These are phyloP conservation scores for Dasysyrphus tricinctus DNA, from an alignment of 2,888 invertebrate species.

Conservation along the genomic window DNA sequence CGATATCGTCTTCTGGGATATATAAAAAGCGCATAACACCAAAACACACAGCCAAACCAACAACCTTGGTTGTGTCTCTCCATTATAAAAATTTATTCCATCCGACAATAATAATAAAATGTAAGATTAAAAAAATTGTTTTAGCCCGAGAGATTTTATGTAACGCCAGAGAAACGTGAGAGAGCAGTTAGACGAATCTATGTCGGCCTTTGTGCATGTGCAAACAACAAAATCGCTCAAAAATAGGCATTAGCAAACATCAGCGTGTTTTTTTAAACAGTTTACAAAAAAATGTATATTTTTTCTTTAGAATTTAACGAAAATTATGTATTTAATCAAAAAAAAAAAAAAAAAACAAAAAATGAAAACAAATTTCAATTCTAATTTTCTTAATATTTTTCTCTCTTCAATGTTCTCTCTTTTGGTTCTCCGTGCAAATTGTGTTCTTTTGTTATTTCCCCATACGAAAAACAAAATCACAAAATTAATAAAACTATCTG, in stretches of 20 bases:
- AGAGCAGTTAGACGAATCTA: conserved; percentile 60
- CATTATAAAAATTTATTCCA: conserved; percentile 40
- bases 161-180: conserved; percentile 35
- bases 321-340: conserved; percentile 64
- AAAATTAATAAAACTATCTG: conserved; percentile 45
- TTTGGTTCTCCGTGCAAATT: conserved; percentile 72
- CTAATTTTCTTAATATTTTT: conserved; percentile 75
- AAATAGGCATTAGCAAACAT: conserved; percentile 60
- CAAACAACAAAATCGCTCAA: conserved; percentile 70
- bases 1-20: conserved; percentile 57
- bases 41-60: conserved; percentile 38
- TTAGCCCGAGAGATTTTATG: conserved; percentile 40
- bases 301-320: conserved; percentile 74
- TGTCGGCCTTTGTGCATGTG: conserved; percentile 74
- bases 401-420: conserved; percentile 75
- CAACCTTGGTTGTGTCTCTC: conserved; percentile 60
- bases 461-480: conserved; percentile 72
- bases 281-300: conserved; percentile 54
- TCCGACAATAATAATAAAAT: conserved; percentile 35
- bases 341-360: conserved; percentile 29
- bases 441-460: conserved; percentile 71
- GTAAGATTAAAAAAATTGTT: not conserved
- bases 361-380: conserved; percentile 60
- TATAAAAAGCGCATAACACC: conserved; percentile 14
- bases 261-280: conserved; percentile 52